Evolutionary conservation across 2,888 invertebrate genomes (phyloP), one percentile per base, ranked within the genome.

Genomic region (Pterostichus niger): DNA sequence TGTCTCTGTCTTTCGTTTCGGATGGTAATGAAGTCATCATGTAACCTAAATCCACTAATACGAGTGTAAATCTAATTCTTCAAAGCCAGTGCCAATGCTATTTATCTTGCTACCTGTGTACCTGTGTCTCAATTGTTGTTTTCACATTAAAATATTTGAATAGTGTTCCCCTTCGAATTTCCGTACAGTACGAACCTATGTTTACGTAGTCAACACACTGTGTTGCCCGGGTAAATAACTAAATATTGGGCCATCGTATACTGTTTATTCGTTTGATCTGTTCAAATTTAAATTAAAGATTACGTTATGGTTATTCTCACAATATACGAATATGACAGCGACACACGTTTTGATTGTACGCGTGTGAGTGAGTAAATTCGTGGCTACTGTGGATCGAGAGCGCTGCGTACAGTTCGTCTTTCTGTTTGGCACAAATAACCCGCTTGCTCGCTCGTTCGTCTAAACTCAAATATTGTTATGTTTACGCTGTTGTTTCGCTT

Each of bases 221-320:
- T 89, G 88, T 89, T 79, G 88, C 88, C 87, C 89, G 88, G 88
- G 89, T 89, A 89, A 90, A 90, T 89, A 90, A 89, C 89, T 89
- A 90, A 90, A 90, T 90, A 90, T 90, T 90, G 89, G 90, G 87
- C 89, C 89, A 88, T 89, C 89, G 88, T 89, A 87, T 86, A 87
- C 85, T 79, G 79, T 79, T 44, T 79, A 79, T 87, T 87, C 89
- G 89, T 90, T 90, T 89, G 90, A 90, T 90, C 90, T 89, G 89
- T 89, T 89, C 90, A 90, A 90, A 90, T 90, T 90, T 90, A 89
- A 89, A 89, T 90, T 89, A 89, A 90, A 90, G 90, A 90, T 90
- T 90, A 90, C 89, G 89, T 89, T 90, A 89, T 78, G 46, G 89
- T 89, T 89, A 88, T 89, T 89, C 88, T 71, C 68, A 40, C 40